These are phyloP conservation scores for Ferdinandea cuprea DNA, from an alignment of 2,888 invertebrate genomes.

Conservation along the genomic window DNA sequence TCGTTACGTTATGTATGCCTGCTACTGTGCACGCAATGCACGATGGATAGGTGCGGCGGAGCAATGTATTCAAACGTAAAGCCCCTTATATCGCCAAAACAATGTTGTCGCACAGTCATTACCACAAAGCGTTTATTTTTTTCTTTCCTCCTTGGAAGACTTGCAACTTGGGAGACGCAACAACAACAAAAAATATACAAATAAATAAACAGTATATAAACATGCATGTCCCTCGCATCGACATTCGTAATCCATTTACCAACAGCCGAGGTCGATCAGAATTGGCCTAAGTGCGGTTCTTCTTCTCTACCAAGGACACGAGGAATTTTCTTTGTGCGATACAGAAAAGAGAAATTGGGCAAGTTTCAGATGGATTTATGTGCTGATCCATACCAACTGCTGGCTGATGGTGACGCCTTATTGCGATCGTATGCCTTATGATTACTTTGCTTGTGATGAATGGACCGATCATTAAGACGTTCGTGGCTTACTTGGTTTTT, in stretches of 20 bases:
- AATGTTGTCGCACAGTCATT: conserved; percentile 23
- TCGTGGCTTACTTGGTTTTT: conserved; percentile 8
- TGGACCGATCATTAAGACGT: conserved; percentile 42
- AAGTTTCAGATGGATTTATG: conserved; percentile 65
- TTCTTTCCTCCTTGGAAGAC: neutral
- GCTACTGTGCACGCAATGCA: conserved; percentile 4
- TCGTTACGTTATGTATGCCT: conserved; percentile 38
- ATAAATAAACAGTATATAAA: neutral
- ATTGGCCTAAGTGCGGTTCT: conserved; percentile 50
- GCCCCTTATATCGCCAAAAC: conserved; percentile 6
- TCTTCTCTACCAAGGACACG: conserved; percentile 49
- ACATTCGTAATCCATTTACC: conserved; percentile 38
- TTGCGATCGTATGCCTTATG: conserved; percentile 32
- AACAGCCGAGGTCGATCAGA: conserved; percentile 57
- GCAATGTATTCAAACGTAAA: neutral
- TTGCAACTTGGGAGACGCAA: conserved; percentile 22
- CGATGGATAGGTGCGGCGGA: conserved; percentile 13
- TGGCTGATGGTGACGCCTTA: conserved; percentile 33
- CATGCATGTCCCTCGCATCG: conserved; percentile 36
- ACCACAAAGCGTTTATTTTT: neutral
- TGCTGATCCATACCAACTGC: conserved; percentile 58
- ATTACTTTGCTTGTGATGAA: conserved; percentile 33
- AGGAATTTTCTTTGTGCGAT: conserved; percentile 68
- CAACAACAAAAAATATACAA: neutral
- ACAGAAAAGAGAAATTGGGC: conserved; percentile 21